These are phyloP conservation scores for Agrilus planipennis DNA, from an alignment of 1,140 invertebrate species.

Conservation along the genomic window DNA sequence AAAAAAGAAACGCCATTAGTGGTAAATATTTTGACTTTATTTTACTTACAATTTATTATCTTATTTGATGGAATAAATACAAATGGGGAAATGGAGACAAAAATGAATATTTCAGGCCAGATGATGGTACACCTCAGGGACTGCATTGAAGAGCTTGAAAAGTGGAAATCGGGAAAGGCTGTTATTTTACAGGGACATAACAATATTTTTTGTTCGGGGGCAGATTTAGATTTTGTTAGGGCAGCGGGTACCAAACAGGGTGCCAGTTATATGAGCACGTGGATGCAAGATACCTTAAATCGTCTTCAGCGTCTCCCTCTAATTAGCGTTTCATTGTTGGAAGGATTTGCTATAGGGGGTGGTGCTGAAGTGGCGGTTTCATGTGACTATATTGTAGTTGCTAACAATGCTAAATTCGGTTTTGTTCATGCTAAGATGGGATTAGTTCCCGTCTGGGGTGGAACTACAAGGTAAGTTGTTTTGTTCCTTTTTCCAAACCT, in stretches of 20 bases:
- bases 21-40: constrained; percentile 19
- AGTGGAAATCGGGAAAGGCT: constrained; percentile 42
- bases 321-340: constrained; percentile 39
- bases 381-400: constrained; percentile 45
- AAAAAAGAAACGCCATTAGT: constrained; percentile 39
- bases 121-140: constrained; percentile 49
- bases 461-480: constrained; percentile 29
- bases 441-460: constrained; percentile 46
- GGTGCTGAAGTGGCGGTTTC: constrained; percentile 45
- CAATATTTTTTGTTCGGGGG: constrained; percentile 47
- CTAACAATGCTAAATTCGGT: constrained; percentile 34
- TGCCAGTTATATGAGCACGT: constrained; percentile 38
- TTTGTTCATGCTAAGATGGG: constrained; percentile 50
- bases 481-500: too few relatives aligned
- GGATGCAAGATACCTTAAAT: constrained; percentile 40
- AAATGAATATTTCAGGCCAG: constrained; percentile 31
- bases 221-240: constrained; percentile 41
- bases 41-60: too few relatives aligned
- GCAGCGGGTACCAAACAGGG: constrained; percentile 27
- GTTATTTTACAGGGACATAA: constrained; percentile 39
- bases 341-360: constrained; percentile 46
- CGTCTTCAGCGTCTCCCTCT: constrained; percentile 39
- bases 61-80: background rate
- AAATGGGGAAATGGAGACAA: background rate
- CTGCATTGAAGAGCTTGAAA: constrained; percentile 35